Percentiles rank a stretch among this genome's conserved stretches.
Conservation (phyloP, 2,797 vertebrate genomes). For the Anas acuta region DNA sequence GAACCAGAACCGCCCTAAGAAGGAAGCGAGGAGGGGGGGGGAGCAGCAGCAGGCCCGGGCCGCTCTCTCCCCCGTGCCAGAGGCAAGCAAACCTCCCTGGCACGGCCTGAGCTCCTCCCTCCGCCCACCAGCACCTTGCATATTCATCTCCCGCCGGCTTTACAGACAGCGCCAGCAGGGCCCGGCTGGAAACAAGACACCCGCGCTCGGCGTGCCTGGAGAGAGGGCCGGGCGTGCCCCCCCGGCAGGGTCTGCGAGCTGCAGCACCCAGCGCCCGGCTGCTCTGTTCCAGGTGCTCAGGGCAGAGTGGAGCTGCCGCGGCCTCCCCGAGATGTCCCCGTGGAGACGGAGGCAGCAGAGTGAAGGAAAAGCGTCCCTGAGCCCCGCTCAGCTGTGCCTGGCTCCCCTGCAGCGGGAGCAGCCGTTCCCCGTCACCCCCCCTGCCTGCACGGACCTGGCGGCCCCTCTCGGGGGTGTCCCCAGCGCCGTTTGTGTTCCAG, state of each 20-base stretch:
- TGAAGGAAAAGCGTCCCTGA: not conserved
- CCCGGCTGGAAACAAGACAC: conserved; percentile 46
- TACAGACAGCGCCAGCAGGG: conserved; percentile 40
- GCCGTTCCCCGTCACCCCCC: rapidly evolving
- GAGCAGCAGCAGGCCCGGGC: not conserved
- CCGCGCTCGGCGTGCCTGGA: not conserved
- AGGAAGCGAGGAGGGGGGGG: not conserved
- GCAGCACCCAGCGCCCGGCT: not conserved
- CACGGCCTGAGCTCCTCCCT: conserved; percentile 22
- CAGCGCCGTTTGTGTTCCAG: not conserved
- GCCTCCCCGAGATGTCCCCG: not conserved
- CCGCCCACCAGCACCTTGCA: not conserved
- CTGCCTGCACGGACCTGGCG: not conserved
- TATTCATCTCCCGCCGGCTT: not conserved
- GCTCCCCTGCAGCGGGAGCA: not conserved
- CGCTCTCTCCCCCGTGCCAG: not conserved
- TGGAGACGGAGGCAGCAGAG: rapidly evolving
- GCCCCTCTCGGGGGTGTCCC: rapidly evolving
- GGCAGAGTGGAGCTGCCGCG: not conserved
- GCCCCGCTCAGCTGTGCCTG: not conserved
- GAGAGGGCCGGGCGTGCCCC: not conserved
- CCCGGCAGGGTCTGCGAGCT: not conserved
- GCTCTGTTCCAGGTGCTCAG: not conserved
- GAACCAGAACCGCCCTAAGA: conserved; percentile 43
- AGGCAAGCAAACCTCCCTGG: conserved; percentile 2